Evolutionary conservation across 2,888 invertebrate genomes (phyloP), one percentile per base, ranked within the genome.

Genomic region (Anoncus sp.): DNA sequence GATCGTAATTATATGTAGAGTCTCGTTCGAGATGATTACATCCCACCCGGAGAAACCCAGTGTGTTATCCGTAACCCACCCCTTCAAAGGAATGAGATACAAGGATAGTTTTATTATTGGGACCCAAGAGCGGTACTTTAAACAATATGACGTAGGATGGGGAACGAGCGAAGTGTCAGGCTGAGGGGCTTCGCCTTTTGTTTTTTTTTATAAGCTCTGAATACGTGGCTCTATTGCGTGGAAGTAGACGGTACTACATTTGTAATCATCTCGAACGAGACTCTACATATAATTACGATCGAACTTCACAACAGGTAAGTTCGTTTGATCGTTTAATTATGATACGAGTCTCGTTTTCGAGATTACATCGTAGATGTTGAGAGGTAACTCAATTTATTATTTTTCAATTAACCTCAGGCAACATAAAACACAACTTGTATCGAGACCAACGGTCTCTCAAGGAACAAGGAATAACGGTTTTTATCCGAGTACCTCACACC

Each of bases 131-230:
- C 40, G 22, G 59, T 40, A 59, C 59, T 59, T 59, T 59, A 53
- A 77, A 77, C 69, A 70, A 70, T 73, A 77, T 73, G 77, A 55
- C 59, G 59, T 14, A n/a, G 51, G 63, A 27, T 43, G 45, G 45
- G n/a, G 31, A 62, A 60, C 31, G 49, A 60, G 0, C 70, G 51
- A 5, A 40, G 70, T 59, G 40, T 27, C 60, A 70, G 59, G 69
- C 10, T 49, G 24, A 12, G 27, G 47, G 49, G 69, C 47, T 20
- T 38, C 49, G 47, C 40, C 16, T 40, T 38, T 47, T 22, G n/a
- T n/a, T n/a, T n/a, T n/a, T 49, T 35, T 27, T 22, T 38, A 57
- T 59, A 35, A 69, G 69, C 57, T 69, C 69, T 69, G 59, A 69
- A 69, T 59, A 47, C 59, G 59, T 69, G 69, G 35, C 57, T 7